phyloP scores from a whole-genome alignment of 2,797 vertebrate genomes.

The Florisuga fusca region DNA sequence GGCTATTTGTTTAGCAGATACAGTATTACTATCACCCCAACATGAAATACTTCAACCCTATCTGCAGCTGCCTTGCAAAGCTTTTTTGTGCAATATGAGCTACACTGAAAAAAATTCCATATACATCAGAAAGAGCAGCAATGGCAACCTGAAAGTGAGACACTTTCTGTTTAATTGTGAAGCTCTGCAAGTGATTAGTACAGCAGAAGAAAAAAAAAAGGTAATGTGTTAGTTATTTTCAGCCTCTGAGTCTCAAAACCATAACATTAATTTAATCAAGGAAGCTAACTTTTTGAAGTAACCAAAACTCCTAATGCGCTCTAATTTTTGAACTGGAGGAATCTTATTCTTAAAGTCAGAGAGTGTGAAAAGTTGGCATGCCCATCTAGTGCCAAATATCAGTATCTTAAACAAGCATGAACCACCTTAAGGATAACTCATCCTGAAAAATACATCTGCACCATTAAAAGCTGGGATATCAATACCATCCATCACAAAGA shows the following conservation, averaged over 20 bases:
- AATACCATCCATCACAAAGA: not conserved
- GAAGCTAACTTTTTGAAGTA: not conserved
- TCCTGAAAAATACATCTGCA: not conserved
- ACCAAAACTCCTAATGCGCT: not conserved
- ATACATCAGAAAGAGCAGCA: not conserved
- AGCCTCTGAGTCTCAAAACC: not conserved
- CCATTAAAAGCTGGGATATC: not conserved
- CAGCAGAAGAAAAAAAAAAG: not conserved
- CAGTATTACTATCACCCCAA: not conserved
- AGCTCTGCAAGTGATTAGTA: not conserved
- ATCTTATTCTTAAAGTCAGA: not conserved
- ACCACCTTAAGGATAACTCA: not conserved
- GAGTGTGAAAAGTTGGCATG: not conserved
- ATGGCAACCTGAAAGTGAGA: not conserved
- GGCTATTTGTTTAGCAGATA: not conserved
- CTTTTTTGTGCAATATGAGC: not conserved
- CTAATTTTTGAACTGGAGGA: not conserved
- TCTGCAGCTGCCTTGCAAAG: not conserved
- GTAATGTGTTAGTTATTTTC: not conserved
- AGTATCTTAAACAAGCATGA: not conserved
- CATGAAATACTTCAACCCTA: not conserved
- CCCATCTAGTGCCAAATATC: not conserved
- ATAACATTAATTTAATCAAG: not conserved
- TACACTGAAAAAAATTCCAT: not conserved
- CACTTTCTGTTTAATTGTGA: not conserved